Evolutionary conservation across 2,797 vertebrate genomes (phyloP).

Genomic region (Myotis myotis): DNA sequence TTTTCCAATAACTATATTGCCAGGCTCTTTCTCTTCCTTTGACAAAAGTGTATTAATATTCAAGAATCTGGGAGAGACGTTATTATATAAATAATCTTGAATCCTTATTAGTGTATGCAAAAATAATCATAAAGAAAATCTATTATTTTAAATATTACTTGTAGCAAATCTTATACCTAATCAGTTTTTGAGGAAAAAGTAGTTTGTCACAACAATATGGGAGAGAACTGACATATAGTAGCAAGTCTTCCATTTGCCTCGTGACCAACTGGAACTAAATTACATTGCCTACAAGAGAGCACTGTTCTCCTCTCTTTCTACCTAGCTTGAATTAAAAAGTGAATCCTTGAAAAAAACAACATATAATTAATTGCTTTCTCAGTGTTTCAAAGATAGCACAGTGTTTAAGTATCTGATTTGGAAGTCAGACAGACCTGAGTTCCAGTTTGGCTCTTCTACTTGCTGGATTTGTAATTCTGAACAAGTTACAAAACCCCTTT

Average conservation of each 20-base stretch:
- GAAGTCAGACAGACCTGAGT: neutral
- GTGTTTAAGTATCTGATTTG: neutral
- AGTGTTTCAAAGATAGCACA: neutral
- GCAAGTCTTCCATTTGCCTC: neutral
- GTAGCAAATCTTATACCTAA: neutral
- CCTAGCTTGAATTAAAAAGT: neutral
- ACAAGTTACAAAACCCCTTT: neutral
- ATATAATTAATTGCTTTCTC: neutral
- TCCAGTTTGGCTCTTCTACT: neutral
- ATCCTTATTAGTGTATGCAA: neutral
- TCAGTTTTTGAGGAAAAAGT: neutral
- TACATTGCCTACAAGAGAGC: neutral
- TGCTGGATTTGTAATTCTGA: neutral
- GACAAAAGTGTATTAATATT: neutral
- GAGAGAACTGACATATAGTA: neutral
- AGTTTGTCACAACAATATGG: neutral
- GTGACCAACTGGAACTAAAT: neutral
- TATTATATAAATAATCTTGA: neutral
- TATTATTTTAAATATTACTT: neutral
- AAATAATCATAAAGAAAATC: neutral
- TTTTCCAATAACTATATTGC: neutral
- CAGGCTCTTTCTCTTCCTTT: neutral
- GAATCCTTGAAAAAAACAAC: neutral
- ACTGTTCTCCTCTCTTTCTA: neutral
- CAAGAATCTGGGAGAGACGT: neutral